Evolutionary conservation across 2,113 vertebrate species (phyloP).

Genomic region (Microcebus tavaratra): DNA sequence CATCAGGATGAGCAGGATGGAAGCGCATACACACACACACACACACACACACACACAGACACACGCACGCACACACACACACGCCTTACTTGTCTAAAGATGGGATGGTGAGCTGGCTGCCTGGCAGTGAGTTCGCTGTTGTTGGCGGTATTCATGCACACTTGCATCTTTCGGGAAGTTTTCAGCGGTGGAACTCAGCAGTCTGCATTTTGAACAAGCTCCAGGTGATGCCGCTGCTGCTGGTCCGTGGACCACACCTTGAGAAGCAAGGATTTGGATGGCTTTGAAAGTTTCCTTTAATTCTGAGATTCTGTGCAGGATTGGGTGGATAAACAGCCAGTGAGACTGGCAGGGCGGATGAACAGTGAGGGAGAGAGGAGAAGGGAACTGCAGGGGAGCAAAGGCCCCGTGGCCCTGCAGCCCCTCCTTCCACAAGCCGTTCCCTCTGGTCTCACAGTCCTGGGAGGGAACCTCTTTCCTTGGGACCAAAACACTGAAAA

Average conservation of each 20-base stretch:
- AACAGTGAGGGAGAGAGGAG: too few relatives aligned
- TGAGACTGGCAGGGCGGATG: neutral
- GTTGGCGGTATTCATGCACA: fast-evolving
- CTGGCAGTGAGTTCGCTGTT: neutral
- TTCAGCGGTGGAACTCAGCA: neutral
- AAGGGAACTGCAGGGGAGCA: too few relatives aligned
- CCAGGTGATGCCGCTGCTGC: fast-evolving
- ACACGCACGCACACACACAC: too few relatives aligned
- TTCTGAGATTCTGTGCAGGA: neutral
- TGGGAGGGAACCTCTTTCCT: neutral
- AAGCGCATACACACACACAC: neutral
- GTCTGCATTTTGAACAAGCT: neutral
- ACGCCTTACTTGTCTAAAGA: neutral
- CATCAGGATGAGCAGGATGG: neutral
- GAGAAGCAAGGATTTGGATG: neutral
- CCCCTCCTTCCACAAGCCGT: neutral
- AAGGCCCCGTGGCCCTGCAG: neutral
- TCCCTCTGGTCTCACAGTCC: fast-evolving
- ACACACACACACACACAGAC: too few relatives aligned
- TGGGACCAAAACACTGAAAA: neutral
- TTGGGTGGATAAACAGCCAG: neutral
- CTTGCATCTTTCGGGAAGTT: neutral
- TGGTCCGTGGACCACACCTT: neutral
- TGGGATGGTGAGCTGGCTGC: neutral
- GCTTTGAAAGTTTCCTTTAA: neutral